Evolutionary conservation across 2,888 invertebrate species (phyloP), one percentile per base, ranked within the genome.

Genomic region (Lochmaea capreae): DNA sequence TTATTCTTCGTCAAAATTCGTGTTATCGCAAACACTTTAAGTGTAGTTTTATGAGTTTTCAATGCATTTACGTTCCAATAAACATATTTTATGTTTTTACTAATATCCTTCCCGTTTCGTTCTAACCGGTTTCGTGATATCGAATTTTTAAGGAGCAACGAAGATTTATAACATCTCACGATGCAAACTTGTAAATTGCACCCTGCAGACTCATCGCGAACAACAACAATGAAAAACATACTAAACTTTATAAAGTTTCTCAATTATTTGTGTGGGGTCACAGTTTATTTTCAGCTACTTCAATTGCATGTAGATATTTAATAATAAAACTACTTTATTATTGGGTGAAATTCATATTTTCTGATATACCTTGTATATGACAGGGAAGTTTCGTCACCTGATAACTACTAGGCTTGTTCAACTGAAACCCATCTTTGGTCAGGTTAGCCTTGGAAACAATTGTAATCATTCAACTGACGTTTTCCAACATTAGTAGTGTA

Each of bases 31-130:
- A 12, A 1, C 49, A 49, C 12, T 49, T 49, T n/a, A 49, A 49
- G n/a, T 49, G 49, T 49, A n/a, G 49, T 49, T 49, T 49, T 49
- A 49, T 49, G 49, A n/a, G n/a, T 49, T 49, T 49, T n/a, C 49
- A n/a, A 49, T 49, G n/a, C 49, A n/a, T 49, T 49, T 3, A 49
- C 49, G 49, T n/a, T 49, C 49, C 49, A 49, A 49, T 49, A 49
- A 49, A 49, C n/a, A n/a, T 5, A n/a, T 49, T 49, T 49, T 49
- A 49, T 49, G 49, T 49, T 12, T 49, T 49, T 49, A n/a, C 2
- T 49, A 49, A 49, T 49, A n/a, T n/a, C 49, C 4, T 49, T n/a
- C n/a, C 49, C 49, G 49, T 43, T 5, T 4, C 26, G 12, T 49
- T 12, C 3, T 49, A 49, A 49, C 49, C 14, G n/a, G 49, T 49